Evolutionary conservation across 2,888 invertebrate species (phyloP).

Genomic region (Acleris laterana): DNA sequence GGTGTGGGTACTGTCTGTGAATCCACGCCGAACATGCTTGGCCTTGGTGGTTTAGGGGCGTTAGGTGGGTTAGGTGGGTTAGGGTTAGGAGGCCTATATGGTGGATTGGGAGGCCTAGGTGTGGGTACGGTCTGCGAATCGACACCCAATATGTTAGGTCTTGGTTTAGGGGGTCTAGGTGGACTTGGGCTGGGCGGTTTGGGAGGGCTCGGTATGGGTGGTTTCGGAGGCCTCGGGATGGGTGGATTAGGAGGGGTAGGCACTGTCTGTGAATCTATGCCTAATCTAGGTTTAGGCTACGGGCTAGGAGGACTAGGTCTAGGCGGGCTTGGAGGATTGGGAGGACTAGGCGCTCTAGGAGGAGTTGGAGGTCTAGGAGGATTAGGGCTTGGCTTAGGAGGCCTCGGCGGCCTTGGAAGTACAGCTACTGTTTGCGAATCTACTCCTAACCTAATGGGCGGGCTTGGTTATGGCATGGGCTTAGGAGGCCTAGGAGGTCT

Average conservation of each 20-base stretch:
- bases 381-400: constrained; percentile 5
- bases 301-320: constrained; percentile 14
- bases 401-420: neutral
- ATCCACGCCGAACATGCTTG: neutral
- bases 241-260: constrained; percentile 19
- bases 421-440: constrained; percentile 19
- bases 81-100: constrained; percentile 1
- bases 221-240: neutral
- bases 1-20: constrained; percentile 16
- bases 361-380: neutral
- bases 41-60: neutral
- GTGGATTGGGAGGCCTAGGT: neutral
- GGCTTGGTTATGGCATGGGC: neutral
- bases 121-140: constrained; percentile 38
- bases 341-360: constrained; percentile 36
- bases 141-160: neutral
- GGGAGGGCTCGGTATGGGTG: neutral
- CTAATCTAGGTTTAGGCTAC: constrained; percentile 28
- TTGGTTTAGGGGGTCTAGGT: neutral
- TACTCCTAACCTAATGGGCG: neutral
- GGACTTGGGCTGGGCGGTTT: neutral
- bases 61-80: neutral
- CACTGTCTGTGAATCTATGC: constrained; percentile 41
- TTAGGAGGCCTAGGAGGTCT: neutral
- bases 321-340: constrained; percentile 9